Evolutionary conservation across 2,113 vertebrate genomes (phyloP).

Genomic region (Tichodroma muraria): DNA sequence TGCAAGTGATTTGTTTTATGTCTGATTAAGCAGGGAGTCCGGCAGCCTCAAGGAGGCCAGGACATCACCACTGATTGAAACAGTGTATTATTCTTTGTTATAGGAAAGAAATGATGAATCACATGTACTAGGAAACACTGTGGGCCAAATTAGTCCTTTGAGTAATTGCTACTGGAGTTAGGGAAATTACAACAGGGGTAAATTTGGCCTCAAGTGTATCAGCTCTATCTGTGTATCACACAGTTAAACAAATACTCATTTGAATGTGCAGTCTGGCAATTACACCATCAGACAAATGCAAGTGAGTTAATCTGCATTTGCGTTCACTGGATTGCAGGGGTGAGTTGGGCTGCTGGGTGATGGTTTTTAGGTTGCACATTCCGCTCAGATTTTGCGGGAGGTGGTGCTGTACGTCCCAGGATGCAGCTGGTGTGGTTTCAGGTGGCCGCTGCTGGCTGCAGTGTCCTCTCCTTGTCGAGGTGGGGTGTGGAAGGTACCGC

Average conservation of each 20-base stretch:
- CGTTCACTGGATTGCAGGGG: neutral
- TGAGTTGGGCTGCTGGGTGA: neutral
- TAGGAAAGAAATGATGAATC: conserved; percentile 58
- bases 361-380: neutral
- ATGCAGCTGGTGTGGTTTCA: neutral
- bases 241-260: conserved; percentile 54
- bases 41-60: conserved; percentile 72
- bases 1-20: conserved; percentile 80
- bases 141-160: conserved; percentile 58
- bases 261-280: conserved; percentile 48
- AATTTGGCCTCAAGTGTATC: conserved; percentile 50
- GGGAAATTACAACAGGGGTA: conserved; percentile 41
- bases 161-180: conserved; percentile 52
- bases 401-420: rapidly evolving
- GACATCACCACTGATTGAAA: conserved; percentile 60
- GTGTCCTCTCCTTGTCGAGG: neutral
- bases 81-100: conserved; percentile 48
- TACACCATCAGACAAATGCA: conserved; percentile 20
- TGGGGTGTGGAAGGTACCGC: rapidly evolving
- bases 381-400: neutral
- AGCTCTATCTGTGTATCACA: conserved; percentile 53
- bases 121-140: conserved; percentile 45
- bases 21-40: conserved; percentile 83
- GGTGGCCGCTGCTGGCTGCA: neutral
- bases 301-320: conserved; percentile 28